Evolutionary conservation across 2,113 vertebrate genomes (phyloP).

Genomic region (Limanda limanda): DNA sequence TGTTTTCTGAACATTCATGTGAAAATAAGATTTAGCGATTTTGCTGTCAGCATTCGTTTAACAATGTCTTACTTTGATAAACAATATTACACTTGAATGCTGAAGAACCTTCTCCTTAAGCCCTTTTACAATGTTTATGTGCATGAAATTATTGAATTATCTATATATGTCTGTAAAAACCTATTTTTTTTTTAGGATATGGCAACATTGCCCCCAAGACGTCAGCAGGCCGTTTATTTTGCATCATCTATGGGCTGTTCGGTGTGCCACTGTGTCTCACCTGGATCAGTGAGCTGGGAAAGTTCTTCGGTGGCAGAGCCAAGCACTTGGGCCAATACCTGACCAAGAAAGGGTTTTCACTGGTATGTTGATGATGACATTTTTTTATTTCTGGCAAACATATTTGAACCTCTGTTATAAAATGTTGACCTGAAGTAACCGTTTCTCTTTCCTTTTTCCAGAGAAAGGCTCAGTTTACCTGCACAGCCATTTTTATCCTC

Average conservation of each 20-base stretch:
- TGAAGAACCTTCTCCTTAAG: background rate
- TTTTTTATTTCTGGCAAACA: background rate
- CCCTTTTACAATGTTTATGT: background rate
- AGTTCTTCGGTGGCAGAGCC: conserved; percentile 97
- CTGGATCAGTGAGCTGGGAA: conserved; percentile 98
- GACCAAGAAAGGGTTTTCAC: conserved; percentile 92
- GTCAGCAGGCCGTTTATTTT: conserved; percentile 90
- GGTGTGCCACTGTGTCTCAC: conserved; percentile 95
- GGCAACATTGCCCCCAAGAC: conserved; percentile 98
- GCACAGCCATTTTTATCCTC: conserved; percentile 94
- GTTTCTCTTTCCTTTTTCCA: conserved; percentile 61
- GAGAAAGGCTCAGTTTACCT: conserved; percentile 96
- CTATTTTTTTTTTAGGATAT: conserved; percentile 83
- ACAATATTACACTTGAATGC: background rate
- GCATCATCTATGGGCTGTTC: conserved; percentile 97
- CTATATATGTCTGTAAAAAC: background rate
- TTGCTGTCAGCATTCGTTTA: background rate
- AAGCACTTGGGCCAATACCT: conserved; percentile 95
- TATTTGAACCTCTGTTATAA: background rate
- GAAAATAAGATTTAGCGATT: background rate
- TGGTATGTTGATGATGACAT: conserved; percentile 81
- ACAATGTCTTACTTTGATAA: background rate
- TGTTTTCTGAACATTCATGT: background rate
- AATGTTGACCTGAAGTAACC: conserved; percentile 2
- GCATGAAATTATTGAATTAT: background rate